Evolutionary conservation across 2,888 invertebrate genomes (phyloP).

Genomic region (Heliconius ethilla): DNA sequence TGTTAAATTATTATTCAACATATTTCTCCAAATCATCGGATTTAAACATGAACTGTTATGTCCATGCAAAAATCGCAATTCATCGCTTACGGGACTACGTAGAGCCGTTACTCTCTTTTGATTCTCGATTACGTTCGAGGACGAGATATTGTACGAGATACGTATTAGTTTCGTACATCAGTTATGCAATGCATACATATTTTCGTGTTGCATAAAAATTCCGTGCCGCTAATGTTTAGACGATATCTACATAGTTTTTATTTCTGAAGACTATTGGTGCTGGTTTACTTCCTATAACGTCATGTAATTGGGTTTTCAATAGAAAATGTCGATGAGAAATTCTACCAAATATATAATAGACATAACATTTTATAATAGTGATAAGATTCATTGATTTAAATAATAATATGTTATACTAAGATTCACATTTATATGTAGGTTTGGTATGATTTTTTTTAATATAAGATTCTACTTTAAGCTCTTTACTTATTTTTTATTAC

Average conservation of each 20-base stretch:
- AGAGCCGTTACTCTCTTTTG: conserved; percentile 2
- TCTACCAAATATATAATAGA: too few species aligned
- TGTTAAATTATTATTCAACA: background rate
- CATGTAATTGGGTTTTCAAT: conserved; percentile 41
- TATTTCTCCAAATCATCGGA: background rate
- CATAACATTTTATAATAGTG: background rate
- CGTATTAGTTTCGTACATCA: conserved; percentile 43
- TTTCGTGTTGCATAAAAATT: conserved; percentile 61
- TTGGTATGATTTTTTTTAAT: background rate
- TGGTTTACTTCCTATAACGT: conserved; percentile 52
- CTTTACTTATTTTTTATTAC: background rate
- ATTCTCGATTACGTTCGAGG: conserved; percentile 29
- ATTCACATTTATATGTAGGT: background rate
- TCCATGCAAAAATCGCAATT: conserved; percentile 27
- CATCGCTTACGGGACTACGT: conserved; percentile 37
- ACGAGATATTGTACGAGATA: conserved; percentile 38
- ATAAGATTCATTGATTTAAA: background rate
- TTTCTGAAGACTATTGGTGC: conserved; percentile 32
- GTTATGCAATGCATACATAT: conserved; percentile 47
- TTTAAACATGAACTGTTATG: conserved; percentile 27
- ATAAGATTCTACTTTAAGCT: background rate
- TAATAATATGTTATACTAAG: background rate
- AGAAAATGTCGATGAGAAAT: background rate
- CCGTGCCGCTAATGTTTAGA: conserved; percentile 51
- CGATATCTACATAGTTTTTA: conserved; percentile 14